Conservation (phyloP, 2,888 invertebrate genomes). For the Catocala fraxini region DNA sequence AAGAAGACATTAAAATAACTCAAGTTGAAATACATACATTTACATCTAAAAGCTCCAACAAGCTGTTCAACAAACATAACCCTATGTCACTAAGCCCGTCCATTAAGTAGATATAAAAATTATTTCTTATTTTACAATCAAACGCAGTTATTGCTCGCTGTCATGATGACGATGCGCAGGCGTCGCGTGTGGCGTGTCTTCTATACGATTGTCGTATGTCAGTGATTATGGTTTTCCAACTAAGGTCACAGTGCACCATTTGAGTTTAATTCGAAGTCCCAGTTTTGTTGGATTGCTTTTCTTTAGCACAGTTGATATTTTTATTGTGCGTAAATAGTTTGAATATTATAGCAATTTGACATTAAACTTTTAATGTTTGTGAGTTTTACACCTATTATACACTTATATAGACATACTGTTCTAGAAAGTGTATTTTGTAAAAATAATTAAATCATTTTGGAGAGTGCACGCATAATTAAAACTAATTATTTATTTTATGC, state of each 20-base stretch:
- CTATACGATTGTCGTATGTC: constrained; percentile 35
- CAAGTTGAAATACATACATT: too few species aligned
- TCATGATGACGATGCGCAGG: constrained; percentile 76
- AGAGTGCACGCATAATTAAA: too few species aligned
- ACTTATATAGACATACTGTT: too few species aligned
- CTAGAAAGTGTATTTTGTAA: too few species aligned
- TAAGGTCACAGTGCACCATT: neutral
- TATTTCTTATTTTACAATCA: constrained; percentile 67
- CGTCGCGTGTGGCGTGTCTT: constrained; percentile 60
- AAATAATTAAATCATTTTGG: too few species aligned
- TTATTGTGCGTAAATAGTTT: neutral
- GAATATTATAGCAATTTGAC: too few species aligned
- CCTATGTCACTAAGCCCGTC: constrained; percentile 39
- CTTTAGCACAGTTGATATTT: neutral
- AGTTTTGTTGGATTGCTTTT: neutral
- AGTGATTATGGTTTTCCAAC: constrained; percentile 17
- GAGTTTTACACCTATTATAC: too few species aligned
- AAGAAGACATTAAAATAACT: too few species aligned
- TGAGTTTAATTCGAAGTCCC: neutral
- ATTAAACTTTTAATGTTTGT: too few species aligned
- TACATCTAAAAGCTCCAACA: neutral
- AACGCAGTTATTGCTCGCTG: constrained; percentile 58
- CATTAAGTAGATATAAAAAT: constrained; percentile 61
- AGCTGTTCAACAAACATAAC: constrained; percentile 11
- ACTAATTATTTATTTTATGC: too few species aligned